Evolutionary conservation across 2,888 invertebrate species (phyloP).

Genomic region (Euphydryas editha): DNA sequence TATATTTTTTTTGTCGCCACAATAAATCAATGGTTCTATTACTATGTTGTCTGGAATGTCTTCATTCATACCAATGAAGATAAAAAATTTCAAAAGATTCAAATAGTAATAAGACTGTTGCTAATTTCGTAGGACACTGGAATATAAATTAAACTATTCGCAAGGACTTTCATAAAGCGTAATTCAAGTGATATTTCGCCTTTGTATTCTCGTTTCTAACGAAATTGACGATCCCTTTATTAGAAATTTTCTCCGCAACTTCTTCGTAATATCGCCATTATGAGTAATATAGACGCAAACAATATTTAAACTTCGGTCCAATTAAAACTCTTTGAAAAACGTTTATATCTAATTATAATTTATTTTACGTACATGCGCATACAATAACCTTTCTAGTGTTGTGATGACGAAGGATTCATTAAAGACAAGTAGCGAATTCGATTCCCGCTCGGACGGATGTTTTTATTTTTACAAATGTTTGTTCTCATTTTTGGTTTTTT

Average conservation of each 20-base stretch:
- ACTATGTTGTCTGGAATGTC: too few relatives aligned
- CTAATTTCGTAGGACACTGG: background rate
- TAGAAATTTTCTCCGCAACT: constrained; percentile 8
- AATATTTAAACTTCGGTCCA: background rate
- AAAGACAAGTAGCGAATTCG: too few relatives aligned
- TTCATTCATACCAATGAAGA: too few relatives aligned
- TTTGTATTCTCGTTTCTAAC: constrained; percentile 8
- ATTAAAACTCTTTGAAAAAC: background rate
- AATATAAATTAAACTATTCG: background rate
- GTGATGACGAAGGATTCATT: too few relatives aligned
- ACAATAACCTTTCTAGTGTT: too few relatives aligned
- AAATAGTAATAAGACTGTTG: background rate
- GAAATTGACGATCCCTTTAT: constrained; percentile 11
- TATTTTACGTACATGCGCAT: too few relatives aligned
- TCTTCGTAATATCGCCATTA: constrained; percentile 7
- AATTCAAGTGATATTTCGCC: constrained; percentile 7
- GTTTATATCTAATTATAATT: background rate
- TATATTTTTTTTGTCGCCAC: too few relatives aligned
- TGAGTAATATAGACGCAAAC: constrained; percentile 5
- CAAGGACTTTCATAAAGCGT: constrained; percentile 2
- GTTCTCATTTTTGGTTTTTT: too few relatives aligned
- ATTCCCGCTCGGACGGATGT: too few relatives aligned
- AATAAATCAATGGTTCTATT: too few relatives aligned
- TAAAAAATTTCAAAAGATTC: background rate
- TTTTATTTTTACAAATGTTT: too few relatives aligned